These are phyloP conservation scores for Tenualosa ilisha DNA, from an alignment of 2,797 vertebrate genomes.

Conservation along the genomic window DNA sequence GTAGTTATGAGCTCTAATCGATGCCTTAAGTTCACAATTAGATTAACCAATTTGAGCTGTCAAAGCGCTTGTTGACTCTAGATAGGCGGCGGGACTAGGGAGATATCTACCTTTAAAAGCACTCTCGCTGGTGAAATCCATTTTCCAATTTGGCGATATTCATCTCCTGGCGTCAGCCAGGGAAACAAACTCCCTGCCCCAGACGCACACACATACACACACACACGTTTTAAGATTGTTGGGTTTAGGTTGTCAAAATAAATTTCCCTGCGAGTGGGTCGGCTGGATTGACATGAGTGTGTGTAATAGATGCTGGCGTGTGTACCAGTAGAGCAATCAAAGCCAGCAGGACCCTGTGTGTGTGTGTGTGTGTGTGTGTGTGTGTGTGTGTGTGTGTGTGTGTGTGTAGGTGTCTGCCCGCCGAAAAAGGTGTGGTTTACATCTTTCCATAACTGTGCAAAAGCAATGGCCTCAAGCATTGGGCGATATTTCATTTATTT, in stretches of 20 bases:
- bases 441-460: neutral
- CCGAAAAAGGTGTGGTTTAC: neutral
- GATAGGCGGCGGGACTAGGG: conserved; percentile 79
- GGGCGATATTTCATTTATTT: neutral
- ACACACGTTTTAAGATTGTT: conserved; percentile 22
- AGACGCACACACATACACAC: conserved; percentile 17
- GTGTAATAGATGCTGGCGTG: conserved; percentile 46
- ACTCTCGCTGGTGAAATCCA: conserved; percentile 72
- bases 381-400: neutral
- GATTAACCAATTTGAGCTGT: conserved; percentile 87
- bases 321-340: conserved; percentile 45
- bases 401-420: neutral
- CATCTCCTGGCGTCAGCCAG: conserved; percentile 81
- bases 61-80: conserved; percentile 90
- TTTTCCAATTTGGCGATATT: conserved; percentile 78
- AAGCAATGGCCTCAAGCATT: neutral
- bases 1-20: conserved; percentile 74
- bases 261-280: conserved; percentile 39
- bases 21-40: conserved; percentile 74
- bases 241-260: conserved; percentile 46
- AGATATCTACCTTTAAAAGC: conserved; percentile 81
- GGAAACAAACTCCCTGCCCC: conserved; percentile 71
- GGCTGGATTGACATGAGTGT: conserved; percentile 48
- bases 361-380: neutral
- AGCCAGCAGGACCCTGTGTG: conserved; percentile 1